Conservation (phyloP, 2,113 vertebrate species). For the Rhea pennata region DNA sequence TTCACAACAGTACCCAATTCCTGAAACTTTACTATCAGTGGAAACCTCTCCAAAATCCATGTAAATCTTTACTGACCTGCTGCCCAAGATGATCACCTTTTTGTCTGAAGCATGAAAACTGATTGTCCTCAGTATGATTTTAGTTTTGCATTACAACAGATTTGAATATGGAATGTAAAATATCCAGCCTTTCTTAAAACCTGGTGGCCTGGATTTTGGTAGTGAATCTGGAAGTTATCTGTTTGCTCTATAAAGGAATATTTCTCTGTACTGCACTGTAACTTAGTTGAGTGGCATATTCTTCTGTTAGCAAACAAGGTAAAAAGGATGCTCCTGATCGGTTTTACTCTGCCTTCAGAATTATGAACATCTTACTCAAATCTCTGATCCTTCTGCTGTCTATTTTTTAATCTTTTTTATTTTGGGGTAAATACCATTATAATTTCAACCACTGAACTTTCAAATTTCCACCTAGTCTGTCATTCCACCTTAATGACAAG, state of each 20-base stretch:
- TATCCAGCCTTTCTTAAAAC: not conserved
- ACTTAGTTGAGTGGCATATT: not conserved
- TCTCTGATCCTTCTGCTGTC: not conserved
- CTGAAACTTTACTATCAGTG: not conserved
- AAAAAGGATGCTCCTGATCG: not conserved
- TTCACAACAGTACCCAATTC: not conserved
- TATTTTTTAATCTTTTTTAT: not conserved
- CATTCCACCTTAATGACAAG: accelerated
- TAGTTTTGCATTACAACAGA: slow-evolving; percentile 11
- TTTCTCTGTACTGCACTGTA: not conserved
- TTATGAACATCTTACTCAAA: not conserved
- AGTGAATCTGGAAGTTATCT: not conserved
- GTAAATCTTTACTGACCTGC: not conserved
- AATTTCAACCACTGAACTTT: not conserved
- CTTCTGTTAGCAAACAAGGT: not conserved
- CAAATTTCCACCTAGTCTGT: not conserved
- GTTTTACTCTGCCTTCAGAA: not conserved
- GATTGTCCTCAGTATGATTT: slow-evolving; percentile 42
- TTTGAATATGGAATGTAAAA: not conserved
- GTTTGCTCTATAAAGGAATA: not conserved
- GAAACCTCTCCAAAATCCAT: not conserved
- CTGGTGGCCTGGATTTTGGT: not conserved
- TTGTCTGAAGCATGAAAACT: slow-evolving; percentile 39
- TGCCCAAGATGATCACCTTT: slow-evolving; percentile 9
- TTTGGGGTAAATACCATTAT: not conserved